Base-by-base conservation (phyloP, 2,888 invertebrate genomes). In the Tenthredo livida region DNA sequence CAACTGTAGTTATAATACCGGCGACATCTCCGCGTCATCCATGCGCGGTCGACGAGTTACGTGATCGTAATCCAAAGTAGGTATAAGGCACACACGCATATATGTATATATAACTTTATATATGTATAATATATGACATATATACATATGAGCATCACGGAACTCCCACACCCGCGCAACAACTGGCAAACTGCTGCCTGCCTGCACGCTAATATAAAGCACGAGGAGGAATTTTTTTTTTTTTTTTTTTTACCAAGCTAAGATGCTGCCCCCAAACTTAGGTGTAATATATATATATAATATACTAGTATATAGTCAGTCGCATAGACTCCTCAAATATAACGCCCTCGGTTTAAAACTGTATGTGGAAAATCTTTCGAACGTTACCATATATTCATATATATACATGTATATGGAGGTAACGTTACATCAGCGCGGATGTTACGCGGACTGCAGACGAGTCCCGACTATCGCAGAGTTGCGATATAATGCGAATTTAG, bases 1-100 rank as follows among this genome's bases (percentile, higher is more conserved):
- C 40, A 43, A n/a, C 67, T 21, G 43, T 73, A 40, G 72, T 40
- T 40, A 21, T 7, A 21, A 21, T 17, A 21, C 40, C 43, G 72
- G 43, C 72, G 72, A 73, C 40, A 29, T 73, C 72, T 67, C 67
- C 33, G 67, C 77, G 77, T 61, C 25, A 58, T 61, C 3, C 80
- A 61, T 61, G 21, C 80, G 33, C 40, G 61, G n/a, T 21, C 80
- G n/a, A 80, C 80, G 61, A 33, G 61, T 80, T 80, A 80, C 80
- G 80, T 80, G 80, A 80, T 80, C 80, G 61, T 37, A 80, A 80
- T 80, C n/a, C 80, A 58, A 80, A 80, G 21, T 61, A 37, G 77
- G 77, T 80, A 80, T 50, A 77, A 77, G 12, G 0, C 21, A 73
- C 3, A 15, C 6, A 43, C 9, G 5, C 1, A 21, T 25, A 5